Evolutionary conservation across 1,140 invertebrate species (phyloP).

Genomic region (Dreissena rostriformis): DNA sequence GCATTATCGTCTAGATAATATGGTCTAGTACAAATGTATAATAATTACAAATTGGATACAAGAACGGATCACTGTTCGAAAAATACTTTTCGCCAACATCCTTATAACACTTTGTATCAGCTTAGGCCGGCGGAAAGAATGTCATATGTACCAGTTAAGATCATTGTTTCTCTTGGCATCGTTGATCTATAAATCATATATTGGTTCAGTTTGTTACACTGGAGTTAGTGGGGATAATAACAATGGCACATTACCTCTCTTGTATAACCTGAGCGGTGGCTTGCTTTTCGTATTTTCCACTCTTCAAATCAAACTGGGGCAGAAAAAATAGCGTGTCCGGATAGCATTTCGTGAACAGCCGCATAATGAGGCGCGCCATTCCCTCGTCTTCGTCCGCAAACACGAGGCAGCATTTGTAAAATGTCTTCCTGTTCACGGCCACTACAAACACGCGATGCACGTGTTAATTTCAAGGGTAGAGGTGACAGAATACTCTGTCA

Average conservation of each 20-base stretch:
- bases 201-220: too few species aligned
- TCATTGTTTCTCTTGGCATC: too few species aligned
- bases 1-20: too few species aligned
- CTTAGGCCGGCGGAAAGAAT: too few species aligned
- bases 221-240: too few species aligned
- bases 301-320: constrained; percentile 39
- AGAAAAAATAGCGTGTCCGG: constrained; percentile 30
- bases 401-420: constrained; percentile 39
- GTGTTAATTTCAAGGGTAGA: neutral
- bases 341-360: constrained; percentile 16
- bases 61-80: too few species aligned
- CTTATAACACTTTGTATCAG: too few species aligned
- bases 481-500: neutral
- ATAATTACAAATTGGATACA: too few species aligned
- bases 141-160: too few species aligned
- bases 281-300: constrained; percentile 4
- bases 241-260: constrained; percentile 18
- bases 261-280: constrained; percentile 39
- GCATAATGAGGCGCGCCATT: constrained; percentile 30
- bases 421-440: constrained; percentile 21
- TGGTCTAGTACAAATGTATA: too few species aligned
- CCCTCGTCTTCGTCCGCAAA: constrained; percentile 25
- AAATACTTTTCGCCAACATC: too few species aligned
- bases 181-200: too few species aligned
- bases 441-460: constrained; percentile 45